phyloP scores from a whole-genome alignment of 2,888 invertebrate species.

The Matsumyia berberina region DNA sequence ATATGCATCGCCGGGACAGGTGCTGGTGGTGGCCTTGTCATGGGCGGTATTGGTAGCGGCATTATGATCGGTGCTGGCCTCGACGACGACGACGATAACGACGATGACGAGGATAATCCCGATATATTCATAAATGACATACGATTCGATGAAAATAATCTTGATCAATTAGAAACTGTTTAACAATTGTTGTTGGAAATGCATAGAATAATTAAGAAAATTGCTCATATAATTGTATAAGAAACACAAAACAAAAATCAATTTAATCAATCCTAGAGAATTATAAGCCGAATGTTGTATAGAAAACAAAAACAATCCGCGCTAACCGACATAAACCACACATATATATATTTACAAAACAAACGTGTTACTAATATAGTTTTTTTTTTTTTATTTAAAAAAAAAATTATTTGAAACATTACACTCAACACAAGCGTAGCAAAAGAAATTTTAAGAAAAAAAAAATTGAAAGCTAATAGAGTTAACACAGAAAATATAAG shows the following conservation, averaged over 20 bases:
- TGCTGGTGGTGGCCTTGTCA: conserved; percentile 63
- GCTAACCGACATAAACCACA: conserved; percentile 50
- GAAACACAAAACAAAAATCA: conserved; percentile 46
- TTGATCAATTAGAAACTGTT: conserved; percentile 83
- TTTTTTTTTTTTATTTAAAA: conserved; percentile 27
- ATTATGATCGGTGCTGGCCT: conserved; percentile 80
- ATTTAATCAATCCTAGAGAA: conserved; percentile 69
- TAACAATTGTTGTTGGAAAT: conserved; percentile 80
- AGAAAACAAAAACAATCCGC: conserved; percentile 51
- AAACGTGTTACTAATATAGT: conserved; percentile 13
- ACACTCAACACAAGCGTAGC: conserved; percentile 40
- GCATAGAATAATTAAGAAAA: conserved; percentile 67
- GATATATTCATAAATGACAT: conserved; percentile 83
- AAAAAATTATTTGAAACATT: conserved; percentile 8
- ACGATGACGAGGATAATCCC: conserved; percentile 80
- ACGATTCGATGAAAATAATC: conserved; percentile 80
- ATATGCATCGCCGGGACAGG: conserved; percentile 83
- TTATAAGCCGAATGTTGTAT: conserved; percentile 57
- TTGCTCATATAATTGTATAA: conserved; percentile 65
- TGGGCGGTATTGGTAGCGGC: conserved; percentile 80
- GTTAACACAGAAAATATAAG: conserved; percentile 62
- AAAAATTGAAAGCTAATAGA: conserved; percentile 24
- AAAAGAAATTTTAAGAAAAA: not conserved
- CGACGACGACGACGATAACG: conserved; percentile 81
- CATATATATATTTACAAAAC: conserved; percentile 34